These are phyloP conservation scores for Odontomachus brunneus DNA, from an alignment of 1,140 invertebrate genomes.

Conservation along the genomic window DNA sequence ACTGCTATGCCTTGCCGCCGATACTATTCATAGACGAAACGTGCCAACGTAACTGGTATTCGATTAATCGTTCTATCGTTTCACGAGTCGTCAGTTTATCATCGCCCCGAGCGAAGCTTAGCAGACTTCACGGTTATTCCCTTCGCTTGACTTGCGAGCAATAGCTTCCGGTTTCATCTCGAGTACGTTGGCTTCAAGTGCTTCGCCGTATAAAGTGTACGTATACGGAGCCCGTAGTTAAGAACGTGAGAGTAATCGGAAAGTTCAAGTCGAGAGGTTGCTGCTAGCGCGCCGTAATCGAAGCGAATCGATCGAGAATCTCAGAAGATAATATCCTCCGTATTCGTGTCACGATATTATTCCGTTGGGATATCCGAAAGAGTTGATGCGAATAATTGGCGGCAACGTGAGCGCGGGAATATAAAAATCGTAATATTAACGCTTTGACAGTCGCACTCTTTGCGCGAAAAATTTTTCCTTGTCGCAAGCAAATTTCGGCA, in stretches of 20 bases:
- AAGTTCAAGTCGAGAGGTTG: constrained; percentile 27
- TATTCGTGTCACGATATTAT: constrained; percentile 13
- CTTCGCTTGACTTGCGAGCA: constrained; percentile 59
- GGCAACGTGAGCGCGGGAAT: background rate
- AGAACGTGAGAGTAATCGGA: constrained; percentile 43
- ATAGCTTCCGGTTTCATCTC: constrained; percentile 68
- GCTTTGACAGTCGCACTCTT: too few species aligned
- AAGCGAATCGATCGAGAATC: constrained; percentile 31
- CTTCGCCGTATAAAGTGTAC: constrained; percentile 50
- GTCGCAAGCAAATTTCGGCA: too few species aligned
- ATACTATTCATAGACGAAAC: constrained; percentile 52
- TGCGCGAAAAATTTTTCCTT: too few species aligned
- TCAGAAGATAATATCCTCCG: background rate
- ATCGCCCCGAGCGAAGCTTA: constrained; percentile 36
- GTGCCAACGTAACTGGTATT: constrained; percentile 69
- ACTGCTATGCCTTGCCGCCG: background rate
- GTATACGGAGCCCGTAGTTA: constrained; percentile 34
- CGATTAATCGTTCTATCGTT: constrained; percentile 77
- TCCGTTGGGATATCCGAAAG: background rate
- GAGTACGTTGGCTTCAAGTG: constrained; percentile 36
- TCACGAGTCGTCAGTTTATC: constrained; percentile 73
- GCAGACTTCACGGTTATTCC: constrained; percentile 64
- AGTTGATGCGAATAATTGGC: background rate
- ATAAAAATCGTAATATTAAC: background rate
- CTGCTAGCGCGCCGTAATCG: constrained; percentile 19